Evolutionary conservation across 2,113 vertebrate genomes (phyloP).

Genomic region (Hyperoodon ampullatus): DNA sequence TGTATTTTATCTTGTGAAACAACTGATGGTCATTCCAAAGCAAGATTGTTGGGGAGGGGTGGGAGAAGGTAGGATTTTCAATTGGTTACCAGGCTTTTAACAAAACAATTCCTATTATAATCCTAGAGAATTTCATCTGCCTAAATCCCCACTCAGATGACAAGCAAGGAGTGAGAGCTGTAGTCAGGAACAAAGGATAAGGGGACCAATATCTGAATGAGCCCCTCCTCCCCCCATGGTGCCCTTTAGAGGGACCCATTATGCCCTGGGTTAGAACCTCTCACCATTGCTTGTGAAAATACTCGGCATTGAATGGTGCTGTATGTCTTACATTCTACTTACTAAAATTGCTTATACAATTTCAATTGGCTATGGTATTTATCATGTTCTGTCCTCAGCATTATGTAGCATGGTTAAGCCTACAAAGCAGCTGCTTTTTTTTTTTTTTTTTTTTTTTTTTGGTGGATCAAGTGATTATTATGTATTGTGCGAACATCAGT

Average conservation of each 20-base stretch:
- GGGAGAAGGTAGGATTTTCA: not conserved
- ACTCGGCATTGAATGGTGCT: not conserved
- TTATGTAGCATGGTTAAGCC: slow-evolving; percentile 47
- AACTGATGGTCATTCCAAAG: not conserved
- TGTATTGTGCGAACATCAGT: slow-evolving; percentile 49
- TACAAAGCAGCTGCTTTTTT: slow-evolving; percentile 55
- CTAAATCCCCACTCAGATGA: slow-evolving; percentile 34
- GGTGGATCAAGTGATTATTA: slow-evolving; percentile 56
- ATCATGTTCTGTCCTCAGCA: slow-evolving; percentile 33
- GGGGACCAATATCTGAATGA: not conserved
- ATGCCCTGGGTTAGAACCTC: not conserved
- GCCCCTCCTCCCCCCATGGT: not conserved
- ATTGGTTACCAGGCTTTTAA: slow-evolving; percentile 52
- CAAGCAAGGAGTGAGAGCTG: not conserved
- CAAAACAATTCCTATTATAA: not conserved
- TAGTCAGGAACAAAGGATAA: not conserved
- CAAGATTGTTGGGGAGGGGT: not conserved
- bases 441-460: not conserved
- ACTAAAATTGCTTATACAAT: slow-evolving; percentile 49
- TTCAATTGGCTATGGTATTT: slow-evolving; percentile 56
- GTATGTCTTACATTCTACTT: slow-evolving; percentile 42
- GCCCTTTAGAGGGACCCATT: not conserved
- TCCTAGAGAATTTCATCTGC: not conserved
- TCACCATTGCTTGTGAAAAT: slow-evolving; percentile 34
- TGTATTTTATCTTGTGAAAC: slow-evolving; percentile 48